These are phyloP conservation scores for Chondrosia reniformis DNA, from an alignment of 37 sponge, comb jelly and placozoan species.

Conservation along the genomic window DNA sequence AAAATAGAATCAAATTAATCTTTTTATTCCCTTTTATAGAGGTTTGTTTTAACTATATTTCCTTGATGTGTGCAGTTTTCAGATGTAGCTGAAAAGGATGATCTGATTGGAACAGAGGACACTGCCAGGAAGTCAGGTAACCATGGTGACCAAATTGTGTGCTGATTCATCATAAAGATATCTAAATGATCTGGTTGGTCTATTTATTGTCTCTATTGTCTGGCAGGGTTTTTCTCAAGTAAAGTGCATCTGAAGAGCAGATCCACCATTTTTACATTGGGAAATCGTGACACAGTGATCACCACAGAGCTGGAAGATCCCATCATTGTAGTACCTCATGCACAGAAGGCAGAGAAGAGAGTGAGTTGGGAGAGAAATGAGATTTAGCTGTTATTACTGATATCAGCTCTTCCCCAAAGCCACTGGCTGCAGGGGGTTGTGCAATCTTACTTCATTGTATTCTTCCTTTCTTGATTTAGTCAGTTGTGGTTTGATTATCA, in stretches of 20 bases:
- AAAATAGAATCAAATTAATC: too few species aligned
- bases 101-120: conserved; percentile 96
- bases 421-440: neutral
- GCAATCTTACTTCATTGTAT: too few species aligned
- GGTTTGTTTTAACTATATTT: too few species aligned
- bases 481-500: too few species aligned
- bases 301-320: conserved; percentile 95
- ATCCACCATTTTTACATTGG: conserved; percentile 92
- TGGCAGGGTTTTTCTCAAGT: conserved; percentile 67
- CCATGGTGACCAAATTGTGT: too few species aligned
- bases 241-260: conserved; percentile 74
- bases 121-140: conserved; percentile 56
- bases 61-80: conserved; percentile 87
- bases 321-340: conserved; percentile 89
- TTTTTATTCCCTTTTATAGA: too few species aligned
- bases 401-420: too few species aligned
- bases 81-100: conserved; percentile 86
- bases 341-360: conserved; percentile 79
- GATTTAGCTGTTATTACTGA: too few species aligned
- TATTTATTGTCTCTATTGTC: neutral
- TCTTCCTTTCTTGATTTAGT: too few species aligned
- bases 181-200: too few species aligned
- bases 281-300: conserved; percentile 81
- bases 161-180: too few species aligned
- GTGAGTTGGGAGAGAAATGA: conserved; percentile 17